Evolutionary conservation across 64 coral and sea anemone species (phyloP).

Genomic region (Actinia equina): DNA sequence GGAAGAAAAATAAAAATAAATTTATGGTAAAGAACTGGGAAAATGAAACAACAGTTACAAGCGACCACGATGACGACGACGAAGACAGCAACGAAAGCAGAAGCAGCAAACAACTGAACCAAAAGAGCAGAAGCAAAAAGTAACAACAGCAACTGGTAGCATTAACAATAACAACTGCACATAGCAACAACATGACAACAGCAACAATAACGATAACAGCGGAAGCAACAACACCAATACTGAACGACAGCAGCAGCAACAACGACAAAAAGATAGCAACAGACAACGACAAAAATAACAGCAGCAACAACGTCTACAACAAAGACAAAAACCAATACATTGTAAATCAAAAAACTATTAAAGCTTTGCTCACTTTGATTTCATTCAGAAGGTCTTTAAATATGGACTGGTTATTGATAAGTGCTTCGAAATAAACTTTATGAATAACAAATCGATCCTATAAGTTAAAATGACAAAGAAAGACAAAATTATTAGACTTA

Average conservation of each 20-base stretch:
- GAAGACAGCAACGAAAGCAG: too few species aligned
- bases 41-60: neutral
- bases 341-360: neutral
- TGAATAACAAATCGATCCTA: conserved; percentile 61
- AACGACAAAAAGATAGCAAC: neutral
- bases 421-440: conserved; percentile 67
- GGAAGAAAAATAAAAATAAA: neutral
- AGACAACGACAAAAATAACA: neutral
- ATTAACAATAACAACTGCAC: too few species aligned
- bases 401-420: conserved; percentile 53
- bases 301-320: neutral
- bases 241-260: too few species aligned
- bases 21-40: too few species aligned
- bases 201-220: too few species aligned
- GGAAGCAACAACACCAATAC: too few species aligned
- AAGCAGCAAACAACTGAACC: too few species aligned
- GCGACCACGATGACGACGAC: neutral
- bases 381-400: conserved; percentile 54
- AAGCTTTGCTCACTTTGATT: conserved; percentile 62
- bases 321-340: neutral
- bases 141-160: neutral
- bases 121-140: neutral
- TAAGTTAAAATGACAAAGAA: neutral
- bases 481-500: neutral
- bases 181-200: too few species aligned